Evolutionary conservation across 2,797 vertebrate genomes (phyloP).

Genomic region (Tapera naevia): DNA sequence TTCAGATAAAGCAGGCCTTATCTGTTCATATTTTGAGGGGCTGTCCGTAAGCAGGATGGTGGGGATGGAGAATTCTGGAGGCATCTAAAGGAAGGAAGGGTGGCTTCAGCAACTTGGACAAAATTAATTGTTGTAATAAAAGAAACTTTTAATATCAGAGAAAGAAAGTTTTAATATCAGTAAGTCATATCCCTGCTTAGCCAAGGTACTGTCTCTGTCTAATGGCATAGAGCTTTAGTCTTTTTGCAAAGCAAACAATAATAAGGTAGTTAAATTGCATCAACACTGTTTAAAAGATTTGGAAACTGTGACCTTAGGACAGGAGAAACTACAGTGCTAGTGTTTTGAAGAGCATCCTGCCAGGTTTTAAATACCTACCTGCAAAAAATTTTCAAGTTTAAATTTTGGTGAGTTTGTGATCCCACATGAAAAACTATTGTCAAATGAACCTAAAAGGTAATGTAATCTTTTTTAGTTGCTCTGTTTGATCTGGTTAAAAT

Average conservation of each 20-base stretch:
- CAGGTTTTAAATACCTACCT: not conserved
- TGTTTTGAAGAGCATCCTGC: not conserved
- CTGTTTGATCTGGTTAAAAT: not conserved
- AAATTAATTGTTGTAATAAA: not conserved
- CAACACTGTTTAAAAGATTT: not conserved
- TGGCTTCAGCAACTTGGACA: not conserved
- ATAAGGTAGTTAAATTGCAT: not conserved
- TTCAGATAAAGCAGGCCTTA: not conserved
- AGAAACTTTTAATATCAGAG: not conserved
- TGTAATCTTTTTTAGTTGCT: not conserved
- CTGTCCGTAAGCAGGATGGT: not conserved
- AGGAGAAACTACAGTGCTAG: not conserved
- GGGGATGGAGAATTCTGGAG: not conserved
- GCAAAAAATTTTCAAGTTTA: not conserved
- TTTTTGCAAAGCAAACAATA: not conserved
- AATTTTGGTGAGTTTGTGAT: not conserved
- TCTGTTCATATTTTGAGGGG: not conserved
- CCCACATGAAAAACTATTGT: not conserved
- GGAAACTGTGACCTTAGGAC: not conserved
- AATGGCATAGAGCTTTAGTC: not conserved
- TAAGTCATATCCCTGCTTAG: not conserved
- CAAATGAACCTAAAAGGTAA: not conserved
- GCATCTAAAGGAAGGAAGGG: not conserved
- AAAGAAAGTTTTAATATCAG: not conserved
- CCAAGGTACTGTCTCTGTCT: accelerated